Evolutionary conservation across 2,797 vertebrate species (phyloP).

Genomic region (Leuciscus waleckii): DNA sequence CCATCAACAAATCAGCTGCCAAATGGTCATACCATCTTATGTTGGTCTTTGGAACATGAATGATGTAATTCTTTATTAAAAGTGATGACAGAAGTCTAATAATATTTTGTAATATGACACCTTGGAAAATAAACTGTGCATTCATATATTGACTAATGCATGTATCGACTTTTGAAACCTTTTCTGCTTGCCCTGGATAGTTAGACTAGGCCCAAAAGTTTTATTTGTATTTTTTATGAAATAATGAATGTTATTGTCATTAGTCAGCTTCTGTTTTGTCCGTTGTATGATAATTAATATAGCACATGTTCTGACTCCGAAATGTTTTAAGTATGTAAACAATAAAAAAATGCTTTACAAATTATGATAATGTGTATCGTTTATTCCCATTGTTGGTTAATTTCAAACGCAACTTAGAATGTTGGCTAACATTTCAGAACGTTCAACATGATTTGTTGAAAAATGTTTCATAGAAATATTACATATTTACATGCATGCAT

Average conservation of each 20-base stretch:
- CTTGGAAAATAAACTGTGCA: background rate
- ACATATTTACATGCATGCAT: background rate
- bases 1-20: background rate
- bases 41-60: background rate
- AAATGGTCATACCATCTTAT: background rate
- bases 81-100: background rate
- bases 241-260: background rate
- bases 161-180: background rate
- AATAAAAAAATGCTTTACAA: background rate
- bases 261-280: background rate
- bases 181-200: background rate
- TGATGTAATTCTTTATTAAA: background rate
- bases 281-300: conserved; percentile 12
- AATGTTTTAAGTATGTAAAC: conserved; percentile 8
- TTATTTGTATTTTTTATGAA: background rate
- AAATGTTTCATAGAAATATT: background rate
- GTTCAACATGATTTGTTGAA: background rate
- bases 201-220: background rate
- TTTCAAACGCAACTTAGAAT: background rate
- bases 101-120: background rate
- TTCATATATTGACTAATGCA: conserved; percentile 14
- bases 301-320: background rate
- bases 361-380: background rate
- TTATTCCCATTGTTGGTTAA: background rate
- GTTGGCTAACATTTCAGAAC: background rate